Conservation (phyloP, 2,113 vertebrate genomes). For the Myotis yumanensis region DNA sequence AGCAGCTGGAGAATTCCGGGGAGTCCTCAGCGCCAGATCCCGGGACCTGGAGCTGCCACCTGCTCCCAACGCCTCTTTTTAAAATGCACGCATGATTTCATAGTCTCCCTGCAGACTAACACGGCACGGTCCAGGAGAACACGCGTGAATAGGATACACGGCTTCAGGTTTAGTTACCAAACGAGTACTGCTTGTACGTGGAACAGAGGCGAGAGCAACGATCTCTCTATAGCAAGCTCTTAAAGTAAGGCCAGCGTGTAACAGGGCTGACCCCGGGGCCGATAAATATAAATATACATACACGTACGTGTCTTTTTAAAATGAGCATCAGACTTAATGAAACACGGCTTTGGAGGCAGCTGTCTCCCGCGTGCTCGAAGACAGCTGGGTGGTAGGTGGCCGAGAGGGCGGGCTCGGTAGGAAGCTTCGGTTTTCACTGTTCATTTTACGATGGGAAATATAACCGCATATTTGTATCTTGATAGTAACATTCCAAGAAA, state of each 20-base stretch:
- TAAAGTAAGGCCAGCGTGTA: neutral
- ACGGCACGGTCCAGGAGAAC: no score
- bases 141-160: neutral
- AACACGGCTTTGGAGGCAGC: no score
- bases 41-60: conserved; percentile 47
- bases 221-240: conserved; percentile 24
- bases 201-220: neutral
- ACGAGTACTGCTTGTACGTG: neutral
- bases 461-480: neutral
- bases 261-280: neutral
- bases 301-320: neutral
- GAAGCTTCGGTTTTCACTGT: no score
- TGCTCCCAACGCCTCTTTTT: conserved; percentile 50
- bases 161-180: conserved; percentile 15
- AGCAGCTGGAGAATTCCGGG: conserved; percentile 76
- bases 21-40: conserved; percentile 68
- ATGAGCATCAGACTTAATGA: neutral
- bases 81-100: conserved; percentile 35
- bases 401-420: no score
- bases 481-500: neutral
- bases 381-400: no score
- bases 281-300: neutral
- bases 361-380: no score
- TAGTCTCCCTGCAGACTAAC: no score
- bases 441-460: no score